Evolutionary conservation across 2,113 vertebrate species (phyloP).

Genomic region (Neopipo cinnamomea): DNA sequence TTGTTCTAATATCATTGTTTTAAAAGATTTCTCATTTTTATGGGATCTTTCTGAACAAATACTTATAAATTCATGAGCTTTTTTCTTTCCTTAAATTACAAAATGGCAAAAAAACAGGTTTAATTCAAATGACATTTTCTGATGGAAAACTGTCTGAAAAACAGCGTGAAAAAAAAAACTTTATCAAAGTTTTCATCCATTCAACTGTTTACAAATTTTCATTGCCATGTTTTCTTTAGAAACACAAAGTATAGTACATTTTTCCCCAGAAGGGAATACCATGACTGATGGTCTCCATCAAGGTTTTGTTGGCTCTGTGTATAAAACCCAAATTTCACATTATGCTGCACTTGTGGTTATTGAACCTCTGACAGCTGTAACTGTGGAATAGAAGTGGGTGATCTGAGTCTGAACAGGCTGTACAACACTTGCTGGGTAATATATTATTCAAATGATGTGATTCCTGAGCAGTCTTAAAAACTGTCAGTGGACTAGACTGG

Average conservation of each 20-base stretch:
- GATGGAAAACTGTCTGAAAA: background rate
- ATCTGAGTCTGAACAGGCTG: background rate
- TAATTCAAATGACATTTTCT: background rate
- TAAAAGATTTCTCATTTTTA: background rate
- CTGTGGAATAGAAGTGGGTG: background rate
- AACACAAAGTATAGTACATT: background rate
- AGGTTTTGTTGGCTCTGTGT: background rate
- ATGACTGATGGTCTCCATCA: background rate
- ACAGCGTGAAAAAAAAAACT: background rate
- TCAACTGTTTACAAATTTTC: background rate
- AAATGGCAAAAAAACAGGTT: background rate
- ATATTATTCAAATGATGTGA: background rate
- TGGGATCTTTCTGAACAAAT: background rate
- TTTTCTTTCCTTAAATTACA: background rate
- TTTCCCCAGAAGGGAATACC: background rate
- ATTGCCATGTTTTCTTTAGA: background rate
- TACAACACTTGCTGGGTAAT: background rate
- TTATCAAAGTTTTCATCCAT: background rate
- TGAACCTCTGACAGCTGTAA: background rate
- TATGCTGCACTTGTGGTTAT: background rate
- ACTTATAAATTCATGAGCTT: background rate
- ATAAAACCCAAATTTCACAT: background rate
- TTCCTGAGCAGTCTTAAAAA: background rate
- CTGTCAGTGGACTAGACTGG: background rate
- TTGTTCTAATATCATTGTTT: background rate